Base-by-base conservation (phyloP, 2,888 invertebrate genomes). In the Lagria hirta region DNA sequence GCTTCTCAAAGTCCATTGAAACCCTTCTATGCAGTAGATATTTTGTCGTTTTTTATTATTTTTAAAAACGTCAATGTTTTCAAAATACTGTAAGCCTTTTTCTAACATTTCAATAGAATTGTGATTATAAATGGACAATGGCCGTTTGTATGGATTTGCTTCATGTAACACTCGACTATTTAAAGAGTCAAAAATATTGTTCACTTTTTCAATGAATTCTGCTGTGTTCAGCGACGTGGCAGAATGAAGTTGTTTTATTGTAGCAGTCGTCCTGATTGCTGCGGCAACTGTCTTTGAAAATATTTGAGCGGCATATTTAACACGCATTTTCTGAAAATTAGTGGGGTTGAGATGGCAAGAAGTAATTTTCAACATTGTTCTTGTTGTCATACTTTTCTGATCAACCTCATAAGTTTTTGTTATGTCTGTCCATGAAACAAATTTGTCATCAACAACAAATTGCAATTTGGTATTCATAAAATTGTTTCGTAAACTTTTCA, bases 101-200 rank as follows among this genome's bases (percentile, higher is more conserved):
- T 34, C 6, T 5, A 34, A 15, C 13, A 10, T 8, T 24, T 24
- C 24, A 4, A 24, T 24, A 24, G 24, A 24, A n/a, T 7, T 7
- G 4, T 6, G 23, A 10, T 43, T 36, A 22, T 16, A 48, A 16
- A 35, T 28, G 4, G 50, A 50, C 14, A 50, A 13, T 7, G 48
- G 38, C 5, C 32, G 17, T 22, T 24, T 48, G 22, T 35, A 21
- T 16, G 36, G 37, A 30, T 48, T 46, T 1, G 44, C 17, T 5
- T 48, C 43, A 20, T 13, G 5, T 14, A 48, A 20, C 10, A 26
- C 24, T 23, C 48, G 23, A 22, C 44, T 50, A 21, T 50, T 50
- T 12, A 49, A 37, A n/a, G 22, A 30, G 17, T 51, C 49, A 36
- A 46, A 53, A 40, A 43, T 43, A 6, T 43, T 36, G 17, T 53